phyloP scores from a whole-genome alignment of 2,888 invertebrate species.

The Clanis bilineata region DNA sequence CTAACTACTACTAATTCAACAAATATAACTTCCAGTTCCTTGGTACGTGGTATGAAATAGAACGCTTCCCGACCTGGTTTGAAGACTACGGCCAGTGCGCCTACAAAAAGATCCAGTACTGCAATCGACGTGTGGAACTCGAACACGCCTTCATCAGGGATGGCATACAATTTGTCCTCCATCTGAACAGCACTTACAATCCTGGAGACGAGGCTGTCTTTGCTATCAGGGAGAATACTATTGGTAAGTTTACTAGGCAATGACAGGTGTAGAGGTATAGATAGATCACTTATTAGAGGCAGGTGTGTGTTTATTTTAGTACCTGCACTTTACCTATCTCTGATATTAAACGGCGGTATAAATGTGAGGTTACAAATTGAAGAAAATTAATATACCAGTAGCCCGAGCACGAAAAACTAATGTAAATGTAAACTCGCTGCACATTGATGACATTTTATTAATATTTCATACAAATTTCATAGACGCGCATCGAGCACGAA shows the following conservation, averaged over 20 bases:
- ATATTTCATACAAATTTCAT: too few species aligned
- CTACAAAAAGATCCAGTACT: slow-evolving; percentile 57
- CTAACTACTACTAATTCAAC: not conserved
- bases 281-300: too few species aligned
- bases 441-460: too few species aligned
- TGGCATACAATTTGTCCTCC: slow-evolving; percentile 55
- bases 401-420: too few species aligned
- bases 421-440: too few species aligned
- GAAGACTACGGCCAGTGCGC: slow-evolving; percentile 60
- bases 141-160: slow-evolving; percentile 59
- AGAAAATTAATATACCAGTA: too few species aligned
- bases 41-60: slow-evolving; percentile 68
- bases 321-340: too few species aligned
- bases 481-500: too few species aligned
- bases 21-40: slow-evolving; percentile 54
- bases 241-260: slow-evolving; percentile 55
- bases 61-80: slow-evolving; percentile 67
- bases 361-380: too few species aligned
- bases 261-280: too few species aligned
- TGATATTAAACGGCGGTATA: too few species aligned
- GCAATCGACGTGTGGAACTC: slow-evolving; percentile 59
- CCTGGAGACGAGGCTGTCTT: slow-evolving; percentile 70
- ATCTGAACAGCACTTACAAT: slow-evolving; percentile 61
- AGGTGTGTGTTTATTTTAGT: too few species aligned
- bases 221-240: slow-evolving; percentile 53